phyloP scores from a whole-genome alignment of 2,888 invertebrate species.

The Calliopum simillimum region DNA sequence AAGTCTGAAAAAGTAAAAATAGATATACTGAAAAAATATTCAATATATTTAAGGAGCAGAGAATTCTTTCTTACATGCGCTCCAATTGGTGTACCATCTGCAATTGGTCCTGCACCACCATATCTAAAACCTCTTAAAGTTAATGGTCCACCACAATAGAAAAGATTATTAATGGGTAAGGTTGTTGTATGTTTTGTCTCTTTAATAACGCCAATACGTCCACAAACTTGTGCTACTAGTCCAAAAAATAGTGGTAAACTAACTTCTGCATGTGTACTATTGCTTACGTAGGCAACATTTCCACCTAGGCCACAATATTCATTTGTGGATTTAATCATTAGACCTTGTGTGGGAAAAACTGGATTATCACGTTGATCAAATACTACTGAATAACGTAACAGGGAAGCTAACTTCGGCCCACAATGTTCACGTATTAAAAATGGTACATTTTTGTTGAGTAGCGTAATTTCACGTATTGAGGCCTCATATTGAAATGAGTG shows the following conservation, averaged over 20 bases:
- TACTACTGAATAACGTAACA: constrained; percentile 82
- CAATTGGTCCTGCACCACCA: constrained; percentile 88
- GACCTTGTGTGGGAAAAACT: constrained; percentile 83
- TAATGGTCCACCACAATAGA: constrained; percentile 82
- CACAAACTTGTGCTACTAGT: constrained; percentile 64
- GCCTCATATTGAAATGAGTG: constrained; percentile 93
- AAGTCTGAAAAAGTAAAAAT: constrained; percentile 71
- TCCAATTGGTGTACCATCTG: constrained; percentile 81
- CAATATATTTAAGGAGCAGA: not conserved
- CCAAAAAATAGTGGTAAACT: constrained; percentile 74
- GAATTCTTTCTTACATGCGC: constrained; percentile 70
- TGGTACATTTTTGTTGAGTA: constrained; percentile 78
- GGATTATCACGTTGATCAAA: constrained; percentile 84
- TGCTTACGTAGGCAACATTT: constrained; percentile 89
- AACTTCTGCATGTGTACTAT: constrained; percentile 79
- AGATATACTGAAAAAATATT: not conserved
- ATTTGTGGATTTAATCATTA: constrained; percentile 77
- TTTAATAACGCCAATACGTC: constrained; percentile 60
- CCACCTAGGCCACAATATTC: constrained; percentile 92
- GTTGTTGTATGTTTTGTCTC: constrained; percentile 58
- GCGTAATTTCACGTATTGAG: constrained; percentile 81
- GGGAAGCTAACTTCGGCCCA: constrained; percentile 91
- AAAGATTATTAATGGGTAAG: constrained; percentile 63
- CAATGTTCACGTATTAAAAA: constrained; percentile 86
- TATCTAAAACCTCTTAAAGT: constrained; percentile 88